Percentiles rank a stretch among this genome's conserved stretches.
These are phyloP conservation scores for Uria lomvia DNA, from an alignment of 2,113 vertebrate genomes.

Conservation along the genomic window DNA sequence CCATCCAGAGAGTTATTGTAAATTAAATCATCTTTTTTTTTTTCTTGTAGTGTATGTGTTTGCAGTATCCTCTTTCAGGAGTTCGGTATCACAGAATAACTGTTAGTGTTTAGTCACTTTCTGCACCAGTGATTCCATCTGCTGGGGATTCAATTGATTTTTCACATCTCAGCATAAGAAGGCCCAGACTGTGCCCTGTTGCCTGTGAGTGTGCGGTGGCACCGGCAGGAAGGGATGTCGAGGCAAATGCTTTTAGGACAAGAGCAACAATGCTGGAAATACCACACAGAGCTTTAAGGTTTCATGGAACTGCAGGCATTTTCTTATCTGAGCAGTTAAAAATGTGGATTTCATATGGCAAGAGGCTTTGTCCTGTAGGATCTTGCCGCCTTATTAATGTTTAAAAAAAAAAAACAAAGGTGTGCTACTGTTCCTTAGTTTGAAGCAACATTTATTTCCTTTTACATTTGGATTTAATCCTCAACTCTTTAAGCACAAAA, in stretches of 20 bases:
- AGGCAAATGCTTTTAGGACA: slow-evolving; percentile 42
- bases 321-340: not conserved
- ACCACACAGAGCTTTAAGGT: not conserved
- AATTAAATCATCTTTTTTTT: not conserved
- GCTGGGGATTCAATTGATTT: slow-evolving; percentile 31
- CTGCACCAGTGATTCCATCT: slow-evolving; percentile 40
- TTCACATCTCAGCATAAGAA: slow-evolving; percentile 16
- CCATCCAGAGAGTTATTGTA: not conserved
- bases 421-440: not conserved
- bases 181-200: slow-evolving; percentile 23
- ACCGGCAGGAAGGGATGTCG: slow-evolving; percentile 10
- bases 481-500: not conserved
- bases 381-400: not conserved
- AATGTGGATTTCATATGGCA: not conserved
- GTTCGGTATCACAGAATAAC: not conserved
- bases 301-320: not conserved
- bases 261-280: not conserved
- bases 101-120: slow-evolving; percentile 31
- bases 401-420: not conserved
- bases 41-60: not conserved
- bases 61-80: not conserved
- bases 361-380: not conserved
- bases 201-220: not conserved
- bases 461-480: not conserved
- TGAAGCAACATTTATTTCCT: not conserved